Evolutionary conservation across 2,113 vertebrate genomes (phyloP).

Genomic region (Chauna torquata): DNA sequence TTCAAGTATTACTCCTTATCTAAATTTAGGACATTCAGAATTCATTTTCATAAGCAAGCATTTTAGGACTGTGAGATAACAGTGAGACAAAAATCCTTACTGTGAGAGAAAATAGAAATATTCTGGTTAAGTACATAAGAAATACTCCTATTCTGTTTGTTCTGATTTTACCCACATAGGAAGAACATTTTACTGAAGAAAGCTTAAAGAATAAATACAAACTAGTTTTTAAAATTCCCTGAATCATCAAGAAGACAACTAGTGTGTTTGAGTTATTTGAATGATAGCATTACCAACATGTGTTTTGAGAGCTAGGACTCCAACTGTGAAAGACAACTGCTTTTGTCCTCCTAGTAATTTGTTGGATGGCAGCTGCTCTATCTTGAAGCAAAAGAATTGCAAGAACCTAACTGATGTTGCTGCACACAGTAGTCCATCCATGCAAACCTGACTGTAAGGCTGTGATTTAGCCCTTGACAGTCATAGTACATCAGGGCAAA

Average conservation of each 20-base stretch:
- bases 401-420: background rate
- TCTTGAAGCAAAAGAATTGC: background rate
- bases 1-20: background rate
- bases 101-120: background rate
- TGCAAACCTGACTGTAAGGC: background rate
- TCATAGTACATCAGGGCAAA: background rate
- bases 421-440: background rate
- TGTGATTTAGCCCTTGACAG: background rate
- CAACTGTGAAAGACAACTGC: background rate
- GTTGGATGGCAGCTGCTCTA: background rate
- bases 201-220: background rate
- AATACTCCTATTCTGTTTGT: background rate
- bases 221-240: background rate
- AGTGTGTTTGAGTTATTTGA: background rate
- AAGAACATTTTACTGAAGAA: background rate
- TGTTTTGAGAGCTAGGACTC: background rate
- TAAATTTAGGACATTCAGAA: background rate
- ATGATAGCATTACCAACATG: background rate
- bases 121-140: background rate
- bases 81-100: background rate
- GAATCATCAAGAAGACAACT: background rate
- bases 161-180: background rate
- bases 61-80: background rate
- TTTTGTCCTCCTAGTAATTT: background rate
- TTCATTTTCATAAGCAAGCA: background rate